Evolutionary conservation across 2,888 invertebrate species (phyloP).

Genomic region (Limnephilus rhombicus): DNA sequence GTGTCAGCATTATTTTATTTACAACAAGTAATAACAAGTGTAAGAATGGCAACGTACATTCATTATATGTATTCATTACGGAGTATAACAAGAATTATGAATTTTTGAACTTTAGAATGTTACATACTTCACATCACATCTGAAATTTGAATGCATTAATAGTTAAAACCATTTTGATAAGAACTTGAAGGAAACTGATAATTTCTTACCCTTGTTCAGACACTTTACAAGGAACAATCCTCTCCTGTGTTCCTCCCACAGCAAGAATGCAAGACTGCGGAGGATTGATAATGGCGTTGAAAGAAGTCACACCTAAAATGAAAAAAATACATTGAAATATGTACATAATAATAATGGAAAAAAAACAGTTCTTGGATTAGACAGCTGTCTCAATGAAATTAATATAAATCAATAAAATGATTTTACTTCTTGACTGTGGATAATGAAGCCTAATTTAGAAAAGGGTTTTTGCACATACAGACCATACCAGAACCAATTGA

Average conservation of each 20-base stretch:
- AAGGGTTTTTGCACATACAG: neutral
- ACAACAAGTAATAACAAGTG: no score
- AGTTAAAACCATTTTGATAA: neutral
- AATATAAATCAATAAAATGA: neutral
- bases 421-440: neutral
- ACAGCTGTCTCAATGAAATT: neutral
- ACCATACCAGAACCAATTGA: neutral
- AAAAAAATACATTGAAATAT: neutral
- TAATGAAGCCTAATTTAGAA: neutral
- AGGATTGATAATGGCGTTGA: slow-evolving; percentile 96
- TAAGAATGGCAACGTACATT: no score
- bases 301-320: slow-evolving; percentile 85
- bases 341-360: neutral
- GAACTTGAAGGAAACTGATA: neutral
- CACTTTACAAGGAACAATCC: slow-evolving; percentile 85
- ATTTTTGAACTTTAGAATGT: no score
- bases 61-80: no score
- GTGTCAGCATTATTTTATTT: no score
- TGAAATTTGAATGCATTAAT: no score
- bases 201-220: slow-evolving; percentile 84
- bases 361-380: neutral
- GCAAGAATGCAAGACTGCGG: slow-evolving; percentile 97
- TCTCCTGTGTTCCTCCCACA: slow-evolving; percentile 88
- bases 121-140: no score
- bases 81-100: no score